These are phyloP conservation scores for Drosophila niveifrons DNA, from an alignment of 2,888 invertebrate genomes.

Conservation along the genomic window DNA sequence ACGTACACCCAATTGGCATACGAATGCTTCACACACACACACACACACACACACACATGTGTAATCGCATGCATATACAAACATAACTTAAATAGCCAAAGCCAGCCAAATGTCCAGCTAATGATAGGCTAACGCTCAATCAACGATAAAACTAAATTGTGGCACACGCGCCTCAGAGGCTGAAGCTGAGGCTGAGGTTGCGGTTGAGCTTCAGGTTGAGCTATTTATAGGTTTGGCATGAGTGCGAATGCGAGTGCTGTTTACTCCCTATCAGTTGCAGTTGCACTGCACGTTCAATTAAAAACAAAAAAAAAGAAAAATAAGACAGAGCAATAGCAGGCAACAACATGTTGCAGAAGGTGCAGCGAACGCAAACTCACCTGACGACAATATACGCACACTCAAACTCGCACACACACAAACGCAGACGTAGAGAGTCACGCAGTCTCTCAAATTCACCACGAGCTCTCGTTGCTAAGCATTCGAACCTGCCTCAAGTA, in stretches of 20 bases:
- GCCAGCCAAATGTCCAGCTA: constrained; percentile 69
- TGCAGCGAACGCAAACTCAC: constrained; percentile 66
- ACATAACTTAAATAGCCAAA: constrained; percentile 38
- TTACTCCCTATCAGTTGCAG: constrained; percentile 59
- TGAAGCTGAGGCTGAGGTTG: constrained; percentile 31
- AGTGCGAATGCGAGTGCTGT: constrained; percentile 40
- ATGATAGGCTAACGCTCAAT: constrained; percentile 79
- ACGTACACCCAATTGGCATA: constrained; percentile 43
- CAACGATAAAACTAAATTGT: constrained; percentile 79
- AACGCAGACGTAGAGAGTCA: constrained; percentile 15
- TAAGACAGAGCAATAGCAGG: constrained; percentile 27
- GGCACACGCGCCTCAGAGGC: constrained; percentile 70
- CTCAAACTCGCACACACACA: constrained; percentile 10
- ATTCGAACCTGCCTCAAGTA: constrained; percentile 69
- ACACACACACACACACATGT: constrained; percentile 29
- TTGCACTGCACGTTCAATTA: constrained; percentile 62
- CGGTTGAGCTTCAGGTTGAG: constrained; percentile 18
- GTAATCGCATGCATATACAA: constrained; percentile 1
- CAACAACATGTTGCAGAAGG: constrained; percentile 60
- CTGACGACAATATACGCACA: constrained; percentile 54
- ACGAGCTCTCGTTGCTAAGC: constrained; percentile 27
- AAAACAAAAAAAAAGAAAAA: constrained; percentile 25
- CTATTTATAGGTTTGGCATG: constrained; percentile 63
- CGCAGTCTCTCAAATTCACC: constrained; percentile 43
- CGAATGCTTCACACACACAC: constrained; percentile 17